Evolutionary conservation across 2,888 invertebrate genomes (phyloP).

Genomic region (Synanthedon tipuliformis): DNA sequence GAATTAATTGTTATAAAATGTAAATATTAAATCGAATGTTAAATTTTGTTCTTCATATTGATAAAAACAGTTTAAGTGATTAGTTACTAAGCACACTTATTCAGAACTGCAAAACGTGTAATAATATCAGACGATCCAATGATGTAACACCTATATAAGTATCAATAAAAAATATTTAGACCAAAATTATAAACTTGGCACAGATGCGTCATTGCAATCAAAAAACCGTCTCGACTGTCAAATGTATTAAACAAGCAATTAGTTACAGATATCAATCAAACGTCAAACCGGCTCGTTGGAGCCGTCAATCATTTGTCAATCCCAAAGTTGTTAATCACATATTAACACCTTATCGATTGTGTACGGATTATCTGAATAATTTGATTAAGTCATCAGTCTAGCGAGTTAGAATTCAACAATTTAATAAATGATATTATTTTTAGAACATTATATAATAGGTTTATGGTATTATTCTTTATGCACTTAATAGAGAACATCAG

Average conservation of each 20-base stretch:
- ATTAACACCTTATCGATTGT: background rate
- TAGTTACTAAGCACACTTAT: no score
- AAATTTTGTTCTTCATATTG: no score
- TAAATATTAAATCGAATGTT: no score
- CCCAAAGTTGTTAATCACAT: background rate
- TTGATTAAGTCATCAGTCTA: background rate
- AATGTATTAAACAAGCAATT: slow-evolving; percentile 10
- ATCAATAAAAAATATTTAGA: background rate
- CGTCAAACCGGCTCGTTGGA: slow-evolving; percentile 16
- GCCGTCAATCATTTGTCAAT: slow-evolving; percentile 18
- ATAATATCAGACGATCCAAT: background rate
- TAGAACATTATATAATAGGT: no score
- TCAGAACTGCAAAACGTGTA: no score
- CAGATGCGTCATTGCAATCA: background rate
- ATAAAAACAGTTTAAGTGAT: no score
- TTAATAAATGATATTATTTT: no score
- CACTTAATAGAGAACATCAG: background rate
- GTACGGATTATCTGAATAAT: background rate
- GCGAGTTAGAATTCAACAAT: background rate
- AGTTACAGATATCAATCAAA: slow-evolving; percentile 25
- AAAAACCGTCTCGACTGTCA: background rate
- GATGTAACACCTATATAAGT: background rate
- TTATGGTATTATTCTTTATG: no score
- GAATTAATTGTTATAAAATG: no score
- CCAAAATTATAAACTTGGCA: background rate